These are phyloP conservation scores for Thalassarche chlororhynchos DNA, from an alignment of 2,113 vertebrate species.

Conservation along the genomic window DNA sequence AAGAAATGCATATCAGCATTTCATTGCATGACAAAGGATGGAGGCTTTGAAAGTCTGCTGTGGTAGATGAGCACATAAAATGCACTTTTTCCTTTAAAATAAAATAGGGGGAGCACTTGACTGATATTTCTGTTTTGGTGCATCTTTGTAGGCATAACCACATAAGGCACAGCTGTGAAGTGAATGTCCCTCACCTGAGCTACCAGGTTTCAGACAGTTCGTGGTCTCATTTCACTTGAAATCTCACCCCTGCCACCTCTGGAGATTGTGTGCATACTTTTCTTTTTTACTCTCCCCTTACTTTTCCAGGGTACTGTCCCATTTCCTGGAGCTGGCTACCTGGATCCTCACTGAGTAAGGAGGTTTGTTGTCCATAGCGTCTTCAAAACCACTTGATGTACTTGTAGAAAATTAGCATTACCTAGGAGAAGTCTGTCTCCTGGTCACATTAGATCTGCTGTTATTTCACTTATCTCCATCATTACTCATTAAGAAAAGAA, in stretches of 20 bases:
- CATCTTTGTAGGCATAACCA: background rate
- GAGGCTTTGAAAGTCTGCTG: constrained; percentile 11
- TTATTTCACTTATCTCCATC: background rate
- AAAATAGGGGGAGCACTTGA: background rate
- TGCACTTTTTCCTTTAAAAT: background rate
- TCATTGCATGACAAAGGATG: constrained; percentile 18
- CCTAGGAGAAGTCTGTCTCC: background rate
- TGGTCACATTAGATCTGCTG: background rate
- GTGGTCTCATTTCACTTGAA: background rate
- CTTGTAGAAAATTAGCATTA: background rate
- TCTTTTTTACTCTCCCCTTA: background rate
- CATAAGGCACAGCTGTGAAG: background rate
- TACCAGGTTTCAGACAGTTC: background rate
- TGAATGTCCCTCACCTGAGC: background rate
- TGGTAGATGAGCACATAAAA: background rate
- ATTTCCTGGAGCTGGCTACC: background rate
- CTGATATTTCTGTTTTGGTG: background rate
- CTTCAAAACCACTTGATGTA: background rate
- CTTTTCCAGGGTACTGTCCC: background rate
- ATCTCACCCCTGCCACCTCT: background rate
- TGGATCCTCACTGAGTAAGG: background rate
- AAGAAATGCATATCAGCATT: constrained; percentile 53
- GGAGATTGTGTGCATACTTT: background rate
- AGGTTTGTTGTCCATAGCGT: background rate
- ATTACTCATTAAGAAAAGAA: background rate